These are phyloP conservation scores for Hemiprocne comata DNA, from an alignment of 2,113 vertebrate genomes.

Conservation along the genomic window DNA sequence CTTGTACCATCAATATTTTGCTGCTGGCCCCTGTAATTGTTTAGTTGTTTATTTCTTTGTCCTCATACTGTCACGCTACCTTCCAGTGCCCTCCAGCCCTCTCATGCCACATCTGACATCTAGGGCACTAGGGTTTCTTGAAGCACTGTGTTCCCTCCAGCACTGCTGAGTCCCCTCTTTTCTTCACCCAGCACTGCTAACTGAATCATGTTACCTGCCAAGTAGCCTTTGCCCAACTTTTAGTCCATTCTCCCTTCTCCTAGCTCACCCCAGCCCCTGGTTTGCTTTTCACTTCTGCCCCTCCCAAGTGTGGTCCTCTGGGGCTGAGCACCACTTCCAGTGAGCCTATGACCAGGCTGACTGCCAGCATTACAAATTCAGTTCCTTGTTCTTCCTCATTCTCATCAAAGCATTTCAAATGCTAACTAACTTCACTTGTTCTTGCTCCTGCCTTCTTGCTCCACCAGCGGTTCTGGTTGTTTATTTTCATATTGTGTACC, in stretches of 20 bases:
- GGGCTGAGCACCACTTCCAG: background rate
- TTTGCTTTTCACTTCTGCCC: background rate
- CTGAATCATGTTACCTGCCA: background rate
- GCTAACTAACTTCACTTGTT: background rate
- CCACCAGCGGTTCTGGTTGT: background rate
- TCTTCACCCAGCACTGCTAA: background rate
- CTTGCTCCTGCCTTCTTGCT: background rate
- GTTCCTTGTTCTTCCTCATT: background rate
- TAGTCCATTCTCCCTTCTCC: background rate
- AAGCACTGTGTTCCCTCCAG: background rate
- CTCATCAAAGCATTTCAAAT: background rate
- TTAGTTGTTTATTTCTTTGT: background rate
- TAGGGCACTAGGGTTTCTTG: background rate
- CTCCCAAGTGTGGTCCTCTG: background rate
- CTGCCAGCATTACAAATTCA: background rate
- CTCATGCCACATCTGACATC: background rate
- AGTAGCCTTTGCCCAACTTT: background rate
- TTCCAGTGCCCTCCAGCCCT: background rate
- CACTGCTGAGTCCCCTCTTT: background rate
- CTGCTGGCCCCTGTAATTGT: background rate
- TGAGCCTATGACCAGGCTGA: background rate
- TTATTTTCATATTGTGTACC: background rate
- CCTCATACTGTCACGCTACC: background rate
- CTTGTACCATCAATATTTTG: background rate
- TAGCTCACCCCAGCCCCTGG: too few relatives aligned